Percentiles rank a stretch among this genome's conserved stretches.
phyloP scores from a whole-genome alignment of 2,888 invertebrate genomes.

The Pasiphila rectangulata region DNA sequence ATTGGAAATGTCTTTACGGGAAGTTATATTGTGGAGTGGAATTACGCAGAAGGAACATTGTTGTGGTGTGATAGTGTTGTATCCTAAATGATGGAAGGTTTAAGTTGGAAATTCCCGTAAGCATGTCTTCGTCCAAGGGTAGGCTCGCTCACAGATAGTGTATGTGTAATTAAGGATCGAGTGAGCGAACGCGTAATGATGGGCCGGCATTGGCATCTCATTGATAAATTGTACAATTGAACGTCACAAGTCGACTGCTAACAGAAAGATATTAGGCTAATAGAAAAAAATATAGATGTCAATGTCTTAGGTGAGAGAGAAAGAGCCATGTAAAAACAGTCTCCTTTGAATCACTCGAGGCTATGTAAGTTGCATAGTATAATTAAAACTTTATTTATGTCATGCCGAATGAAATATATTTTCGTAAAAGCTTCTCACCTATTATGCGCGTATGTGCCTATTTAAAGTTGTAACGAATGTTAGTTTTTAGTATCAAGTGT shows the following conservation, averaged over 20 bases:
- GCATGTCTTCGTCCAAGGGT: slow-evolving; percentile 51
- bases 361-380: slow-evolving; percentile 62
- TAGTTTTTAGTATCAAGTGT: slow-evolving; percentile 57
- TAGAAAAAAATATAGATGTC: slow-evolving; percentile 54
- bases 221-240: slow-evolving; percentile 48
- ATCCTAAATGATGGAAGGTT: slow-evolving; percentile 77
- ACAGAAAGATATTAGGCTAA: slow-evolving; percentile 53
- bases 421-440: slow-evolving; percentile 67
- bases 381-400: slow-evolving; percentile 62
- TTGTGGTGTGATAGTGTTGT: slow-evolving; percentile 79
- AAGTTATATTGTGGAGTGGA: slow-evolving; percentile 56
- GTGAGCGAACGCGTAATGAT: slow-evolving; percentile 45
- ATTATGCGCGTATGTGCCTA: slow-evolving; percentile 67
- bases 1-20: slow-evolving; percentile 57
- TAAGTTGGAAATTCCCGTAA: slow-evolving; percentile 68
- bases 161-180: slow-evolving; percentile 60
- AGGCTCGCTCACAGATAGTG: slow-evolving; percentile 51
- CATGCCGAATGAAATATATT: slow-evolving; percentile 63
- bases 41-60: slow-evolving; percentile 67
- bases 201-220: slow-evolving; percentile 53
- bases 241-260: slow-evolving; percentile 56
- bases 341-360: slow-evolving; percentile 60
- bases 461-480: slow-evolving; percentile 59
- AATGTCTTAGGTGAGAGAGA: slow-evolving; percentile 47
- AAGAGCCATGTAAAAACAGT: slow-evolving; percentile 41